A percentile compares a stretch with the other conserved stretches of the same genome.
phyloP scores from a whole-genome alignment of 2,113 vertebrate genomes.

The Tyto alba region DNA sequence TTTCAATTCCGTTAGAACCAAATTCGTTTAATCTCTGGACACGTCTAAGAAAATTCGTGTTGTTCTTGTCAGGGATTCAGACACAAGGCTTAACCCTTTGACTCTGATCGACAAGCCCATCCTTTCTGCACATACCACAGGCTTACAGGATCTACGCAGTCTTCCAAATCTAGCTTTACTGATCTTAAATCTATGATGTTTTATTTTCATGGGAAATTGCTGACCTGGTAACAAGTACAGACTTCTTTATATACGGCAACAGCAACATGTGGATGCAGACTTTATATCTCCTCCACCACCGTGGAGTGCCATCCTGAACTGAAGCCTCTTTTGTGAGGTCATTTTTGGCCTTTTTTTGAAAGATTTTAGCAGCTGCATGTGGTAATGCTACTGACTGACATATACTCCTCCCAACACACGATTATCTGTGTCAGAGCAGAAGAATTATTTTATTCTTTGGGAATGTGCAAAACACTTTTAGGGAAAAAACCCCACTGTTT shows the following conservation, averaged over 20 bases:
- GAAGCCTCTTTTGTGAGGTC: not conserved
- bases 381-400: not conserved
- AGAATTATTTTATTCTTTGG: not conserved
- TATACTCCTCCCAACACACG: accelerated
- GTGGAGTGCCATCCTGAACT: not conserved
- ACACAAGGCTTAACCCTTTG: not conserved
- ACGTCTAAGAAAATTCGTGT: not conserved
- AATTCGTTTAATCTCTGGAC: not conserved
- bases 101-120: not conserved
- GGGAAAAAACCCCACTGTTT: accelerated
- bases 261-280: not conserved
- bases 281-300: not conserved
- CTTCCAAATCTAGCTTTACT: not conserved
- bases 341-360: not conserved
- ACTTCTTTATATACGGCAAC: not conserved
- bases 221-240: not conserved
- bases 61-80: not conserved
- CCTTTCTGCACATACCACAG: not conserved
- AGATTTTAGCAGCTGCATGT: not conserved
- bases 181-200: not conserved
- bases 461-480: not conserved
- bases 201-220: not conserved
- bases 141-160: not conserved
- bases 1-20: not conserved
- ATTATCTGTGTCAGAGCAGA: not conserved